These are phyloP conservation scores for Trematomus bernacchii DNA, from an alignment of 2,797 vertebrate species.

Conservation along the genomic window DNA sequence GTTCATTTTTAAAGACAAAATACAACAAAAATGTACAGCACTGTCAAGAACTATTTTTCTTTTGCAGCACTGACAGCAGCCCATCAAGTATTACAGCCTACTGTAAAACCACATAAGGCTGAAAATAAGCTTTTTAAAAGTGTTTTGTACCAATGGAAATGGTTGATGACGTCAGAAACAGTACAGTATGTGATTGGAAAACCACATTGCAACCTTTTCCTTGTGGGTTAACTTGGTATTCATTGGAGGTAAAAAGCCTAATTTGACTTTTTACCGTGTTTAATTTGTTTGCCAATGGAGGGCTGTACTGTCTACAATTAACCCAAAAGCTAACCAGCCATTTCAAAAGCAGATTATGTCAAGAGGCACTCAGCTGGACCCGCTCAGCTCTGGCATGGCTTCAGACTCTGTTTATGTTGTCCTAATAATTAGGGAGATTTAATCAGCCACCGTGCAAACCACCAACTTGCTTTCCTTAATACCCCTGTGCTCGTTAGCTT, in stretches of 20 bases:
- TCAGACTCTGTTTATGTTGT: conserved; percentile 17
- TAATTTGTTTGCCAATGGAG: neutral
- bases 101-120: neutral
- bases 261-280: neutral
- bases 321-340: conserved; percentile 31
- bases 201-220: no score
- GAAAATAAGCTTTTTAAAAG: neutral
- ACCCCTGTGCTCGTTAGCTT: neutral
- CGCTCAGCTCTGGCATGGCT: neutral
- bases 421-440: conserved; percentile 39
- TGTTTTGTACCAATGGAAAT: conserved; percentile 4
- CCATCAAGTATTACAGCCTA: neutral
- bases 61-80: neutral
- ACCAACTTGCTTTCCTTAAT: neutral
- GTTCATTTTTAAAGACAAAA: neutral
- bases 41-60: neutral
- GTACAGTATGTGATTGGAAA: neutral
- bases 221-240: conserved; percentile 6
- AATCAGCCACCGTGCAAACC: neutral
- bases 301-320: conserved; percentile 18
- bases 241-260: neutral
- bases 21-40: neutral
- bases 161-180: neutral
- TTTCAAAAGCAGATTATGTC: conserved; percentile 53
- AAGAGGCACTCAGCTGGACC: conserved; percentile 32